phyloP scores from a whole-genome alignment of 2,888 invertebrate species.

The Parascotia fuliginaria region DNA sequence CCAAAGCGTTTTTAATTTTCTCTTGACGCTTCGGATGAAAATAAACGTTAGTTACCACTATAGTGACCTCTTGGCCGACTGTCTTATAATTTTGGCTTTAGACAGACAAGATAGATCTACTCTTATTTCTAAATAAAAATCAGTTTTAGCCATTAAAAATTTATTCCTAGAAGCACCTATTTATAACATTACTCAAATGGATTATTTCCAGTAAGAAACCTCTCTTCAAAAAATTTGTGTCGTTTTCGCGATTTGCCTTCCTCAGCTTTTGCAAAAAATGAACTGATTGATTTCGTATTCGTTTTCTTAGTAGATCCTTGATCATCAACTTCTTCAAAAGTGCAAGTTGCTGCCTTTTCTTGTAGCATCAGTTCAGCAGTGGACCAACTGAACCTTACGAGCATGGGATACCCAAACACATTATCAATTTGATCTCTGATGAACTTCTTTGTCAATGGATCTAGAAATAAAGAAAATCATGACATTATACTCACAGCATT shows the following conservation, averaged over 20 bases:
- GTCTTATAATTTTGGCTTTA: no score
- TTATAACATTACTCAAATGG: slow-evolving; percentile 69
- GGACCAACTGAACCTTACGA: slow-evolving; percentile 99
- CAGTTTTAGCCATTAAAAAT: no score
- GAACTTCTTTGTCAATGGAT: slow-evolving; percentile 97
- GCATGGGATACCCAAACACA: slow-evolving; percentile 97
- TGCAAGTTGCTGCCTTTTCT: slow-evolving; percentile 89
- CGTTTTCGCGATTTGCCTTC: slow-evolving; percentile 76
- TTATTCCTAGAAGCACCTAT: no score
- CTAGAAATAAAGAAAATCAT: slow-evolving; percentile 75
- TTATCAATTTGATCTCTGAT: slow-evolving; percentile 92
- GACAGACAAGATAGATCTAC: no score
- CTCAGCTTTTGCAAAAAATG: slow-evolving; percentile 80
- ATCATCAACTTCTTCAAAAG: slow-evolving; percentile 89
- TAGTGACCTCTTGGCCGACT: no score
- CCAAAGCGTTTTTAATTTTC: no score
- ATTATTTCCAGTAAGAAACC: slow-evolving; percentile 85
- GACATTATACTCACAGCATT: no score
- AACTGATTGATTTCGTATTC: slow-evolving; percentile 85
- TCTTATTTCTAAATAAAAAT: no score
- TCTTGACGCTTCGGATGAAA: no score
- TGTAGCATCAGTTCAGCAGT: slow-evolving; percentile 94
- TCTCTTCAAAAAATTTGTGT: slow-evolving; percentile 89
- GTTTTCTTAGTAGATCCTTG: slow-evolving; percentile 70
- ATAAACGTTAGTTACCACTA: no score